Evolutionary conservation across 2,888 invertebrate species (phyloP).

Genomic region (Andrena hattorfiana): DNA sequence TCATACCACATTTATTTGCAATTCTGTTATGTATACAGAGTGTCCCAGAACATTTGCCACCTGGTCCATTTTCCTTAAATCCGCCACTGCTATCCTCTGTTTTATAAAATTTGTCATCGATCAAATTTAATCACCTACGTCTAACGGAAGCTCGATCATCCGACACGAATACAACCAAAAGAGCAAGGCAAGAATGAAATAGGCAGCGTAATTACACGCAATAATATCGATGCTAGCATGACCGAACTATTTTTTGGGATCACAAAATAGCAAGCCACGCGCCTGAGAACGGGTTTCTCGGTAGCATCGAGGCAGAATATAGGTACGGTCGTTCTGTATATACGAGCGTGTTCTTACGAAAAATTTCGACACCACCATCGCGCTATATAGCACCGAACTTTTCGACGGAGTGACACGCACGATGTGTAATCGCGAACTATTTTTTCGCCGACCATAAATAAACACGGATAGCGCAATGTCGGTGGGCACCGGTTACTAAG

Average conservation of each 20-base stretch:
- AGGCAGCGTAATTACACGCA: background rate
- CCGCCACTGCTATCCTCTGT: background rate
- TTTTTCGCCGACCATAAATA: slow-evolving; percentile 59
- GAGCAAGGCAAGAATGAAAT: background rate
- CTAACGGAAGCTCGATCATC: background rate
- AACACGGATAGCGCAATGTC: slow-evolving; percentile 26
- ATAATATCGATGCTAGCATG: background rate
- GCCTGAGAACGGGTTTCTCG: background rate
- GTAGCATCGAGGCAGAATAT: background rate
- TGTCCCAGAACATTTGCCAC: too few relatives aligned
- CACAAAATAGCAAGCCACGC: background rate
- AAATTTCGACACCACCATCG: slow-evolving; percentile 37
- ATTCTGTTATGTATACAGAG: too few relatives aligned
- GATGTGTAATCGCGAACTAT: slow-evolving; percentile 54
- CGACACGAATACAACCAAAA: background rate
- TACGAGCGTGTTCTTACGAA: slow-evolving; percentile 32
- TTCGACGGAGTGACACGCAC: slow-evolving; percentile 15
- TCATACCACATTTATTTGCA: too few relatives aligned
- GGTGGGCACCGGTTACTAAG: slow-evolving; percentile 20
- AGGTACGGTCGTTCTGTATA: background rate
- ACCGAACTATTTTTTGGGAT: background rate
- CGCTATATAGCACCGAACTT: slow-evolving; percentile 12
- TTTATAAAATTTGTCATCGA: background rate
- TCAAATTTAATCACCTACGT: background rate
- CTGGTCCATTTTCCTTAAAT: too few relatives aligned